Conservation (phyloP, 2,113 vertebrate species). For the Elephantulus edwardii region DNA sequence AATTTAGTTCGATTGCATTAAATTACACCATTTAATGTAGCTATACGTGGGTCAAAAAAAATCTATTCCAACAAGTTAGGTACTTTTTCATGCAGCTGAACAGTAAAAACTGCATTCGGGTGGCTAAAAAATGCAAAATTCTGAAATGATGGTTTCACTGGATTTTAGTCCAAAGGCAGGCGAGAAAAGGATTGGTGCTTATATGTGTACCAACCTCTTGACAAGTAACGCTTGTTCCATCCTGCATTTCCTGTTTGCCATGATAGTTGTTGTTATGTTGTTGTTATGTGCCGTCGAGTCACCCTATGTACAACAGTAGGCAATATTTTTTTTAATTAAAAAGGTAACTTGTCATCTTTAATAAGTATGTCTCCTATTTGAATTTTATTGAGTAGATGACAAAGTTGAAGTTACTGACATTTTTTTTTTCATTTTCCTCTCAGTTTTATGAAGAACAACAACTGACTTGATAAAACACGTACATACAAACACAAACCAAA, state of each 20-base stretch:
- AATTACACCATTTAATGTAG: constrained; percentile 88
- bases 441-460: constrained; percentile 70
- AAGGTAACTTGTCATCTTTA: constrained; percentile 67
- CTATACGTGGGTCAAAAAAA: constrained; percentile 86
- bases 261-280: too few relatives aligned
- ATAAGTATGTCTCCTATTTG: constrained; percentile 78
- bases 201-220: constrained; percentile 70
- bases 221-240: constrained; percentile 69
- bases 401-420: constrained; percentile 65
- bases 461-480: constrained; percentile 36
- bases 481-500: background rate
- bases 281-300: too few relatives aligned
- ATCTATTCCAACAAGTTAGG: constrained; percentile 85
- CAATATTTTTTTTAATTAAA: too few relatives aligned
- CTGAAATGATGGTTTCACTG: constrained; percentile 81
- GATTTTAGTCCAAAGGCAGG: constrained; percentile 67
- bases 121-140: constrained; percentile 78
- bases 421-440: constrained; percentile 61
- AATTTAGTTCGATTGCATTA: constrained; percentile 89
- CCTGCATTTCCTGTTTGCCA: constrained; percentile 75
- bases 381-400: constrained; percentile 78
- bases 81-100: constrained; percentile 85
- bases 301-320: too few relatives aligned
- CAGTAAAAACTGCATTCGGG: constrained; percentile 78
- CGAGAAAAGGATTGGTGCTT: constrained; percentile 68